phyloP scores from a whole-genome alignment of 2,888 invertebrate species.

The Vanessa cardui region DNA sequence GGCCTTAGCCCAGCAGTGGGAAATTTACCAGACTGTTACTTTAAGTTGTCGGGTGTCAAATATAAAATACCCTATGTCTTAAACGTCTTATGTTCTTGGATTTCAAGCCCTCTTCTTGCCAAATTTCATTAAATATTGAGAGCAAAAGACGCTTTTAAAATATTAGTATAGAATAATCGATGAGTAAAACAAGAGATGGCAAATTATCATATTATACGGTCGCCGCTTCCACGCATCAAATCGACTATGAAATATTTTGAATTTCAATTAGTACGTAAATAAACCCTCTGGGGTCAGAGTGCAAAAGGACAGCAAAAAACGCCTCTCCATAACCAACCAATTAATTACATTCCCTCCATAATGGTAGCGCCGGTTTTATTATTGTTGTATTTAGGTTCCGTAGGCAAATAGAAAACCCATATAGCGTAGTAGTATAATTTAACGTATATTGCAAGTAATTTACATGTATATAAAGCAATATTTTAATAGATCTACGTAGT shows the following conservation, averaged over 20 bases:
- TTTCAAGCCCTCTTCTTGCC: no score
- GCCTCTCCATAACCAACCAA: slow-evolving; percentile 50
- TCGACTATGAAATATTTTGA: slow-evolving; percentile 67
- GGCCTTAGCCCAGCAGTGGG: no score
- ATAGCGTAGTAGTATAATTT: no score
- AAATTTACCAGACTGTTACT: no score
- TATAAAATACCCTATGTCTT: no score
- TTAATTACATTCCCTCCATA: slow-evolving; percentile 62
- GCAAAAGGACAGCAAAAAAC: slow-evolving; percentile 67
- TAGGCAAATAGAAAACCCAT: background rate
- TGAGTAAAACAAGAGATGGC: slow-evolving; percentile 19
- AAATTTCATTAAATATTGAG: no score
- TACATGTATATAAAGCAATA: no score
- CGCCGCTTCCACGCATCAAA: slow-evolving; percentile 47
- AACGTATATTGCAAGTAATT: background rate
- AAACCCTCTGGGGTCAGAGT: slow-evolving; percentile 64
- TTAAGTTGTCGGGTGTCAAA: no score
- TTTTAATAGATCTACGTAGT: no score
- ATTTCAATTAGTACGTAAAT: slow-evolving; percentile 70
- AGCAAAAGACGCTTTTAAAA: no score
- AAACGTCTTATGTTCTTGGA: no score
- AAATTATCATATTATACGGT: slow-evolving; percentile 38
- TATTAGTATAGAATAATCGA: background rate
- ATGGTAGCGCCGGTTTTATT: slow-evolving; percentile 41
- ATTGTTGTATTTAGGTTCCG: background rate